Percentiles rank a stretch among this genome's conserved stretches.
phyloP scores from a whole-genome alignment of 2,797 vertebrate species.

The Anguilla anguilla region DNA sequence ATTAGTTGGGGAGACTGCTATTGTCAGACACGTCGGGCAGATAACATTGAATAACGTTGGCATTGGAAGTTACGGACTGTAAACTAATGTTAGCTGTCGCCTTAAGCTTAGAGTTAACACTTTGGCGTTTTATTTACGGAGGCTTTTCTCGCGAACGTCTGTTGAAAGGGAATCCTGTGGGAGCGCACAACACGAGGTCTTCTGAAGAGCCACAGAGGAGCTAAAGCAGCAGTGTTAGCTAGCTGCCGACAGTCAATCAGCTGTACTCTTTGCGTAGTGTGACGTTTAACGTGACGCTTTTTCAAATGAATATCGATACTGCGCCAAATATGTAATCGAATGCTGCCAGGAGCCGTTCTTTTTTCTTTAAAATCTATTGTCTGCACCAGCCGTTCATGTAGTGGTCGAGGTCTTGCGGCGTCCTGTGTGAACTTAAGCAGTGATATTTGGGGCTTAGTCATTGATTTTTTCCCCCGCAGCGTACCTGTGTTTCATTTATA shows the following conservation, averaged over 20 bases:
- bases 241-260: background rate
- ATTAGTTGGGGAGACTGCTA: background rate
- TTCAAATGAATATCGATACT: too few species aligned
- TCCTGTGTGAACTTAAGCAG: background rate
- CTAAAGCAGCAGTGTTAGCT: too few species aligned
- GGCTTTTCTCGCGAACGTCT: background rate
- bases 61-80: too few species aligned
- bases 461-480: background rate
- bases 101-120: background rate
- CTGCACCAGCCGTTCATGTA: too few species aligned
- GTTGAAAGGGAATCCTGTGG: background rate
- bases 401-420: background rate
- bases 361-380: too few species aligned
- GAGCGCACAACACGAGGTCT: background rate
- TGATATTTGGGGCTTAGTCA: background rate
- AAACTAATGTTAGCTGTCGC: background rate
- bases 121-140: background rate
- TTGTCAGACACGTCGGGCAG: background rate
- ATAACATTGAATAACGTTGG: background rate
- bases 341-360: too few species aligned
- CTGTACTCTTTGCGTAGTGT: too few species aligned
- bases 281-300: too few species aligned
- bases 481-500: background rate
- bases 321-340: too few species aligned
- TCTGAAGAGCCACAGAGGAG: background rate